A percentile compares a stretch with the other conserved stretches of the same genome.
Conservation (phyloP, 2,113 vertebrate genomes). For the Rhea pennata region DNA sequence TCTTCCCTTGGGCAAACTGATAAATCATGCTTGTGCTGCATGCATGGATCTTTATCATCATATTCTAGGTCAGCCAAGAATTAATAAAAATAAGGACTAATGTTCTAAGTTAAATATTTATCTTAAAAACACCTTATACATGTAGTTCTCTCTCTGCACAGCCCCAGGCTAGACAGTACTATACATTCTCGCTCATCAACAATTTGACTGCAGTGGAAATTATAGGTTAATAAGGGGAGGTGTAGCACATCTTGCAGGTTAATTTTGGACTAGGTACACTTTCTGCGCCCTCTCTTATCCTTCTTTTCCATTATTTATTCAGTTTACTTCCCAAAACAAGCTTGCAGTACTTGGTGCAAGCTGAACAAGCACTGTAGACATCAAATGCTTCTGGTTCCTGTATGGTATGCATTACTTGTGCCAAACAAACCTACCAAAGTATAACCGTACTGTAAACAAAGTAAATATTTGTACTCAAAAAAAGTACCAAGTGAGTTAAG, state of each 20-base stretch:
- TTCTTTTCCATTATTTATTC: background rate
- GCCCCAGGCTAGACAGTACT: background rate
- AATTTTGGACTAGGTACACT: background rate
- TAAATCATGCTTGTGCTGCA: background rate
- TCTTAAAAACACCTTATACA: background rate
- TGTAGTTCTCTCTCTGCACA: background rate
- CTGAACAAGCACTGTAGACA: conserved; percentile 26
- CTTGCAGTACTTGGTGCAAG: background rate
- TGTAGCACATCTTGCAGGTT: background rate
- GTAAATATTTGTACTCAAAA: conserved; percentile 8
- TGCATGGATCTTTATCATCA: background rate
- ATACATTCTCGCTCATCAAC: background rate
- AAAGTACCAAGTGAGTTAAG: background rate
- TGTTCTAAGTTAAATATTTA: background rate
- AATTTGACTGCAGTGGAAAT: background rate
- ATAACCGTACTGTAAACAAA: conserved; percentile 43
- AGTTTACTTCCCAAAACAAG: background rate
- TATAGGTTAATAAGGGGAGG: background rate
- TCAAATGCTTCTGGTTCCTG: conserved; percentile 8
- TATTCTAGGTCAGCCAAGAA: no score
- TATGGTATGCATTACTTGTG: background rate
- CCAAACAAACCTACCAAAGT: conserved; percentile 31
- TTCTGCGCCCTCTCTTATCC: background rate
- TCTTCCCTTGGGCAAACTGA: background rate
- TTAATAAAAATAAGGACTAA: background rate